Base-by-base conservation (phyloP, 1,140 invertebrate genomes). In the Listronotus oregonensis region DNA sequence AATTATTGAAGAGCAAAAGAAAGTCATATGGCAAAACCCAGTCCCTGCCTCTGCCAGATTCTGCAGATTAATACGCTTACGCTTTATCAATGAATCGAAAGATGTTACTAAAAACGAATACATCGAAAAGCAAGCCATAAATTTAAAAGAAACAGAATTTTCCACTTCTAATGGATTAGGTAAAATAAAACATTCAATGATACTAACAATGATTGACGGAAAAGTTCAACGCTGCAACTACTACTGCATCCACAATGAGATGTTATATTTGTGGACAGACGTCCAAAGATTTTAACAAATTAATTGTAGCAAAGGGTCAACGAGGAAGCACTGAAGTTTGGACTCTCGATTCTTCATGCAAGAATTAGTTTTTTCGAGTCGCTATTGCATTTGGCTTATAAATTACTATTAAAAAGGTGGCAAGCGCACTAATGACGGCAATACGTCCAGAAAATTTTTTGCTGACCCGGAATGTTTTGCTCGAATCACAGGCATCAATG, bases 141-240 rank as follows among this genome's bases (percentile, higher is more conserved):
- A 12, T 1, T 6, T n/a, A 3, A 2, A 52, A 18, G 10, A 31
- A 52, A 34, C 12, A 10, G 31, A 31, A 21, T n/a, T 46, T 54
- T 42, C 71, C 56, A 56, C 55, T 39, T n/a, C n/a, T n/a, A 27
- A 5, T 27, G 21, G 21, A 27, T 27, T 1, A 5, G 1, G 21
- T 2, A 47, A 50, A 43, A 50, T 71, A 40, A 64, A 71, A 40
- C 68, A 72, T 60, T 43, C n/a, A 9, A 49, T 73, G 43, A 17
- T 54, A 7, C 47, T 71, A 18, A 82, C 71, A 76, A 82, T 69
- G 81, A 80, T 47, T 64, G 81, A 37, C 79, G 82, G 71, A 76
- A 82, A 71, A 79, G 79, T 50, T 47, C 70, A 76, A 31, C 80
- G 81, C 18, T 79, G 80, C 70, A 77, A 79, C 76, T 27, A 77